These are phyloP conservation scores for Amphiura filiformis DNA, from an alignment of 35 echinoderm and acorn worm genomes.

Conservation along the genomic window DNA sequence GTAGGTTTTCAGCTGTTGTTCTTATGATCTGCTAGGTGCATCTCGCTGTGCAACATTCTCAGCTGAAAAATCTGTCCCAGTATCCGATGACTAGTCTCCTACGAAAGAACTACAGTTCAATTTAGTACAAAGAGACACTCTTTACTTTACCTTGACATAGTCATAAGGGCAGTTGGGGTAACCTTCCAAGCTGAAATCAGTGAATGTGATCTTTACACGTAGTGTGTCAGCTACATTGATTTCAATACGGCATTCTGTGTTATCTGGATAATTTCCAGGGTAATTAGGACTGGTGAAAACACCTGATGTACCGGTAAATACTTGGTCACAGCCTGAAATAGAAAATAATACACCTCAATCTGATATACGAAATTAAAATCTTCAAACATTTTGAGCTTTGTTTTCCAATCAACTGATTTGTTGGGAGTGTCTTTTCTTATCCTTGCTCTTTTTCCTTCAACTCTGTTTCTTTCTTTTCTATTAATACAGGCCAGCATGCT, in stretches of 20 bases:
- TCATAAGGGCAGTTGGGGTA: constrained; percentile 51
- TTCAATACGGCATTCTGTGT: constrained; percentile 15
- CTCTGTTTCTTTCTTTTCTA: no score
- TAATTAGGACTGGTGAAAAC: constrained; percentile 57
- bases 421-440: no score
- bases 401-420: no score
- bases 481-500: no score
- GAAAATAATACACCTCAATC: constrained; percentile 21
- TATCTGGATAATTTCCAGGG: constrained; percentile 58
- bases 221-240: constrained; percentile 32
- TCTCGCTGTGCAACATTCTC: no score
- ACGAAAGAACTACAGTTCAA: no score
- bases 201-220: constrained; percentile 49
- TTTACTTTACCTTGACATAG: constrained; percentile 53
- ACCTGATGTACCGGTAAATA: constrained; percentile 33
- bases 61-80: no score
- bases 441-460: no score
- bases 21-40: no score
- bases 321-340: constrained; percentile 53
- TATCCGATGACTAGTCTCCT: no score
- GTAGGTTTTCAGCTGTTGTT: no score
- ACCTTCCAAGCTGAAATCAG: constrained; percentile 57
- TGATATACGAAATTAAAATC: neutral
- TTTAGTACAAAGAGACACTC: no score
- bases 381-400: neutral